Evolutionary conservation across 2,113 vertebrate species (phyloP), one percentile per base, ranked within the genome.

Genomic region (Indicator maculatus): DNA sequence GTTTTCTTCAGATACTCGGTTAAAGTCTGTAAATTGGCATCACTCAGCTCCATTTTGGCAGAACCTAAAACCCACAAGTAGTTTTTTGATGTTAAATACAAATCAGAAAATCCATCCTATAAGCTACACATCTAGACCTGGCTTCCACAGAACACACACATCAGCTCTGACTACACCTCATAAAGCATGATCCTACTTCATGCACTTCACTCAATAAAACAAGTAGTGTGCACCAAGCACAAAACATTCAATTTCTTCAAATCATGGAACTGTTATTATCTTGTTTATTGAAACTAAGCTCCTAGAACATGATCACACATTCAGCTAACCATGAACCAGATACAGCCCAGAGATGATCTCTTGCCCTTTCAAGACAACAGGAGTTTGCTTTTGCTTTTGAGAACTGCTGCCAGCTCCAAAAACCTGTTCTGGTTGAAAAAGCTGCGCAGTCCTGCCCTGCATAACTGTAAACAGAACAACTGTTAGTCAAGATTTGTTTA

Each of bases 1-100:
- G 99, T 99, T 97, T 99, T 99, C 97, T 98, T 98, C 56, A 99
- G 97, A 89, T 99, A 99, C 91, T 99, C 99, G 12, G 99, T 99
- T 94, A 99, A 97, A 56, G 98, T 98, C 94, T 99, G 99, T 86
- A 99, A 98, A 97, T 99, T 99, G 82, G 98, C 98, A 96, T 99
- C 99, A 92, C 99, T 99, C 81, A 99, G 98, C 94, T 99, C 99
- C 99, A 99, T 99, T 97, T 92, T 93, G 83, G 80, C 96, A 86
- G 89, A 93, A 97, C 96, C 97, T 98, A 96, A 72, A 97, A 93
- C 63, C 90, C 47, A 93, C 36, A 96, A 85, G 79, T 26, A 60
- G 76, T 20, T 90, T 47, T 65, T 89, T 91, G 81, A 36, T 36
- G 36, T 36, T 8, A 85, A 95, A 23, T 14, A 88, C 53, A 65